A percentile compares a stretch with the other conserved stretches of the same genome.
Evolutionary conservation across 2,888 invertebrate species (phyloP).

Genomic region (Hololepta plana): DNA sequence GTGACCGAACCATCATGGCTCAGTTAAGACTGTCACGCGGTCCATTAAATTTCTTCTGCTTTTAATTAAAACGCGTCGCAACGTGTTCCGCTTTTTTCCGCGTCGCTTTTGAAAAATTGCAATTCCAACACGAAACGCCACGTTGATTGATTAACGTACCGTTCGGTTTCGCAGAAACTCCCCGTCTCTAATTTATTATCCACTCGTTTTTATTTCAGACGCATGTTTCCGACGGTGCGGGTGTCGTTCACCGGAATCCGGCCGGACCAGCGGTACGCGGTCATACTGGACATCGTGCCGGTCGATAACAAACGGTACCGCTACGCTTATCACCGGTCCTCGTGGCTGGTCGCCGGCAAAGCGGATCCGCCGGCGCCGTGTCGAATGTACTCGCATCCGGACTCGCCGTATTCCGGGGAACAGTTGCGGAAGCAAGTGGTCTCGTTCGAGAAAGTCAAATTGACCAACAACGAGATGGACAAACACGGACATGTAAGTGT

Average conservation of each 20-base stretch:
- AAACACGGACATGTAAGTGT: slow-evolving; percentile 53
- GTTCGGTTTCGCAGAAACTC: slow-evolving; percentile 3
- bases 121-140: no score
- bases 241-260: slow-evolving; percentile 54
- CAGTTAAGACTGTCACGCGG: no score
- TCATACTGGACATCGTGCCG: slow-evolving; percentile 63
- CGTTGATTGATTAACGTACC: slow-evolving; percentile 1
- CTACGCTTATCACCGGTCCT: slow-evolving; percentile 68
- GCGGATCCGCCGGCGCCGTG: slow-evolving; percentile 59
- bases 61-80: no score
- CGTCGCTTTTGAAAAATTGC: no score
- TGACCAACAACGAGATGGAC: slow-evolving; percentile 71
- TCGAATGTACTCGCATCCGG: slow-evolving; percentile 59
- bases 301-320: slow-evolving; percentile 63
- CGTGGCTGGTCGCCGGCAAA: slow-evolving; percentile 69
- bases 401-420: slow-evolving; percentile 63
- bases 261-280: slow-evolving; percentile 47
- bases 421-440: slow-evolving; percentile 62
- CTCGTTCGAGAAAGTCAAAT: slow-evolving; percentile 68
- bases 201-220: slow-evolving; percentile 34
- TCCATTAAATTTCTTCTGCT: no score
- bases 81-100: no score
- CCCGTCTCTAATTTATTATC: slow-evolving; percentile 3
- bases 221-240: slow-evolving; percentile 68
- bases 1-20: slow-evolving; percentile 25